These are phyloP conservation scores for Anagyrus pseudococci DNA, from an alignment of 2,888 invertebrate genomes.

Conservation along the genomic window DNA sequence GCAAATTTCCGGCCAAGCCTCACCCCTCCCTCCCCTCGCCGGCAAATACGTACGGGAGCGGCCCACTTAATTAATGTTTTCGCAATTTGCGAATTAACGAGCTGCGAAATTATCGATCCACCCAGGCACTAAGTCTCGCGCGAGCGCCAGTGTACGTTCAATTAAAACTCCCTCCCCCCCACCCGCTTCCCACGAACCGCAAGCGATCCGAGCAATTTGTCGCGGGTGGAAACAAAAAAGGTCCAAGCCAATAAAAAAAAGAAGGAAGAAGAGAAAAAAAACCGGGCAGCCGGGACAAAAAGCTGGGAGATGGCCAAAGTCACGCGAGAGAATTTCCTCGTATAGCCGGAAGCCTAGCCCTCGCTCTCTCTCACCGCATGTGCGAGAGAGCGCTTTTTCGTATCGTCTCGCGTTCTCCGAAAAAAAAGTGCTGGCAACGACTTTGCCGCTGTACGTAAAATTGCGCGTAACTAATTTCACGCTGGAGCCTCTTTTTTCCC, in stretches of 20 bases:
- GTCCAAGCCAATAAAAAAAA: too few relatives aligned
- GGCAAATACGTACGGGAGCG: not conserved
- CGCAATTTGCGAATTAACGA: not conserved
- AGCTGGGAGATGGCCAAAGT: too few relatives aligned
- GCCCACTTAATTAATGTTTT: conserved; percentile 9
- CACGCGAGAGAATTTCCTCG: too few relatives aligned
- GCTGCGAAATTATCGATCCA: too few relatives aligned
- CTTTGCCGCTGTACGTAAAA: conserved; percentile 22
- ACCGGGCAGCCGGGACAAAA: too few relatives aligned
- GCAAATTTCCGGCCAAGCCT: not conserved
- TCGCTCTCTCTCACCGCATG: too few relatives aligned
- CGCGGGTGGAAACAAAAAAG: too few relatives aligned
- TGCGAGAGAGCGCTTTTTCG: not conserved
- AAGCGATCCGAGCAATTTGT: too few relatives aligned
- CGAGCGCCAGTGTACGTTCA: conserved; percentile 4
- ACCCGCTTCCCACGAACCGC: too few relatives aligned
- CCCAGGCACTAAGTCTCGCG: too few relatives aligned
- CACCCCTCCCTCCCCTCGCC: not conserved
- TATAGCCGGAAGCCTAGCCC: too few relatives aligned
- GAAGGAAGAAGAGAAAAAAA: too few relatives aligned
- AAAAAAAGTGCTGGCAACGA: not conserved
- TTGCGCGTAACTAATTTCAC: conserved; percentile 26
- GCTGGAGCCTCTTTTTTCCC: not conserved
- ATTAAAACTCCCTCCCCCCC: conserved; percentile 32
- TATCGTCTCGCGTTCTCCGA: not conserved